Evolutionary conservation across 2,797 vertebrate species (phyloP).

Genomic region (Tympanoctomys barrerae): DNA sequence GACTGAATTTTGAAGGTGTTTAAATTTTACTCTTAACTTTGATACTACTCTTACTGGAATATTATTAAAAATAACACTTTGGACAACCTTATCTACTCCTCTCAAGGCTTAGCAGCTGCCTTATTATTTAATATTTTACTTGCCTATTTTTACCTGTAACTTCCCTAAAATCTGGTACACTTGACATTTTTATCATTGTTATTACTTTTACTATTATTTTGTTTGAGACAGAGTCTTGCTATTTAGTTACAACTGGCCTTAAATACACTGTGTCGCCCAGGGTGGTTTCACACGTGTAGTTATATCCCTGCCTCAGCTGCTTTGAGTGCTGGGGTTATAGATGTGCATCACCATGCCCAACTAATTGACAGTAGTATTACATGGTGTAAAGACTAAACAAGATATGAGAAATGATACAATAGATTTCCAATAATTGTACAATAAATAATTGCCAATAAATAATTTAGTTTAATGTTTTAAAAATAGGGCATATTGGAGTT

Average conservation of each 20-base stretch:
- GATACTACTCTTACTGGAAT: background rate
- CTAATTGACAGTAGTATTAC: conserved; percentile 49
- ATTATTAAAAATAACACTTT: conserved; percentile 48
- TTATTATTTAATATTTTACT: conserved; percentile 58
- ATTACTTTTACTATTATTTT: background rate
- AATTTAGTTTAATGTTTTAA: conserved; percentile 58
- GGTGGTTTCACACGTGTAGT: background rate
- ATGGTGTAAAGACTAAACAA: conserved; percentile 24
- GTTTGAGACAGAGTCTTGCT: background rate
- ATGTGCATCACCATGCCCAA: background rate
- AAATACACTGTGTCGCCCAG: background rate
- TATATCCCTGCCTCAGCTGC: background rate
- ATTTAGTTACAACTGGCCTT: background rate
- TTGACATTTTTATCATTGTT: background rate
- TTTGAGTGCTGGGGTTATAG: background rate
- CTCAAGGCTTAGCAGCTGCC: conserved; percentile 26
- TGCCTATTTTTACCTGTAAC: conserved; percentile 20
- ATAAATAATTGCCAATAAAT: background rate
- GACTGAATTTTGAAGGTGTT: conserved; percentile 61
- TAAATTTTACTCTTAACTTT: conserved; percentile 58
- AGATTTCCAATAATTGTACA: conserved; percentile 51
- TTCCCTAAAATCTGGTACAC: background rate
- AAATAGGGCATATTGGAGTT: conserved; percentile 43
- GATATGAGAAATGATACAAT: conserved; percentile 30
- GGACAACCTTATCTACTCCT: conserved; percentile 45